phyloP scores from a whole-genome alignment of 2,113 vertebrate genomes.

The Syrrhaptes paradoxus region DNA sequence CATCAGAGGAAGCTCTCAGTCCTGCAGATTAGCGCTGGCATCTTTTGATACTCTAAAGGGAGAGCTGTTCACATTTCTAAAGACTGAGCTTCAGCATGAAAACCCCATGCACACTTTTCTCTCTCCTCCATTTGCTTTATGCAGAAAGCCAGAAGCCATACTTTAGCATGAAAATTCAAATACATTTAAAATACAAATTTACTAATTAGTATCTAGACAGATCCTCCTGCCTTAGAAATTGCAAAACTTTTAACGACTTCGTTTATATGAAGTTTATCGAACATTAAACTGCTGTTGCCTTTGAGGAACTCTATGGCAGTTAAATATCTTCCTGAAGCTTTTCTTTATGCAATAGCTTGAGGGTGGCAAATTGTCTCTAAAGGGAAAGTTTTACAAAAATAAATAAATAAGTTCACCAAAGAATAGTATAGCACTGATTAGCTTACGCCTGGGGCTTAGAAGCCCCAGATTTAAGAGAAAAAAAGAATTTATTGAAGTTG shows the following conservation, averaged over 20 bases:
- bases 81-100: neutral
- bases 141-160: slow-evolving; percentile 25
- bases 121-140: neutral
- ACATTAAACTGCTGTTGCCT: slow-evolving; percentile 14
- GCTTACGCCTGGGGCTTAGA: neutral
- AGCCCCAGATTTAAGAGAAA: neutral
- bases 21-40: neutral
- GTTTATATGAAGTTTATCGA: neutral
- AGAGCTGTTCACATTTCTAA: neutral
- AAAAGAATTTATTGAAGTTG: neutral
- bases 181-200: neutral
- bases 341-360: neutral
- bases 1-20: neutral
- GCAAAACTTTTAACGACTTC: neutral
- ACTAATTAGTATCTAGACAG: neutral
- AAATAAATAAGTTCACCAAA: slow-evolving; percentile 5
- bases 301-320: neutral
- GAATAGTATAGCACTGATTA: neutral
- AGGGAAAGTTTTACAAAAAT: neutral
- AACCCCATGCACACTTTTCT: neutral
- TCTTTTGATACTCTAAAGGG: neutral
- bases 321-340: neutral
- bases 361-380: slow-evolving; percentile 10
- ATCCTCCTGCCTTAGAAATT: neutral
- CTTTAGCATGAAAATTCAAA: neutral